Base-by-base conservation (phyloP, 2,113 vertebrate species). In the Xenopus borealis region DNA sequence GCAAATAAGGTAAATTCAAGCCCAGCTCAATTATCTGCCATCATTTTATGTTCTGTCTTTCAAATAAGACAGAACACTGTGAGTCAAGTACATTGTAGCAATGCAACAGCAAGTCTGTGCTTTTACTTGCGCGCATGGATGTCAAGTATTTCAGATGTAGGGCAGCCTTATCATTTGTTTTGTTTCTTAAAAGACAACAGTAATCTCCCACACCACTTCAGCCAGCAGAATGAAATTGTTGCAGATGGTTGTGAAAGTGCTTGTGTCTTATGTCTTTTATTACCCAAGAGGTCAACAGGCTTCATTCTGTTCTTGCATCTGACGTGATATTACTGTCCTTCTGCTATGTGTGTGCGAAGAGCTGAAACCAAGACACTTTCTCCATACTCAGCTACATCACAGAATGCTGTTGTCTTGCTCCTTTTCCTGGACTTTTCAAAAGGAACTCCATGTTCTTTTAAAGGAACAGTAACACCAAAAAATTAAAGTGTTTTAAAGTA, bases 131-230 rank as follows among this genome's bases (percentile, higher is more conserved):
- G 58, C 61, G 9, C 16, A 10, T 19, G 23, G 17, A 63, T 16
- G 45, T 62, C 70, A 63, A 59, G 30, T 33, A 18, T 16, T 30
- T 33, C 59, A 33, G 50, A n/a, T n/a, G 16, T 18, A 62, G 20
- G 12, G 3, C 30, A 2, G 17, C 13, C 7, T 64, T 64, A 40
- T 30, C 30, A 64, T 40, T 8, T 64, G 9, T 40, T 64, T 64
- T 33, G 19, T 33, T 58, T 17, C 40, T 50, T 40, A 53, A 33
- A 47, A 12, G 30, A 50, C 47, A n/a, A 64, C 62, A 23, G 13
- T 62, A 62, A 11, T 45, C 69, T 61, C 58, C 69, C 69, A 62
- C 69, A 12, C 47, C 59, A 27, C n/a, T 62, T 62, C 20, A 50
- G 30, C 9, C 19, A 40, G 62, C 33, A 13, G 3, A 10, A 50